A percentile compares a stretch with the other conserved stretches of the same genome.
phyloP scores from a whole-genome alignment of 2,113 vertebrate species.

The Paracanthobrama guichenoti region DNA sequence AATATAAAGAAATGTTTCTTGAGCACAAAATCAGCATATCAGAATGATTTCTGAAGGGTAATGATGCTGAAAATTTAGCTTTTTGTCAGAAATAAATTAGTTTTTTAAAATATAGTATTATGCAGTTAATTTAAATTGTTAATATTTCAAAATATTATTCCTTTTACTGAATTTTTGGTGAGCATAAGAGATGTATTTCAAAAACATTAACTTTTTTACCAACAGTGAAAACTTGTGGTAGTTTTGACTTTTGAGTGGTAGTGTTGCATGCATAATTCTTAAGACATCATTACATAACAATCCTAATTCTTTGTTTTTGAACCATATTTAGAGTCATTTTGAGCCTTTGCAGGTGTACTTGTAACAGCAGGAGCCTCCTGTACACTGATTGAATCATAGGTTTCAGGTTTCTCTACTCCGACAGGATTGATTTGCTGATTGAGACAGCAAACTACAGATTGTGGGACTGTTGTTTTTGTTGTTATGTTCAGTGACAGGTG shows the following conservation, averaged over 20 bases:
- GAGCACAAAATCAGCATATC: too few species aligned
- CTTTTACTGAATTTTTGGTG: too few species aligned
- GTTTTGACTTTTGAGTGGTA: background rate
- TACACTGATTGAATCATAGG: background rate
- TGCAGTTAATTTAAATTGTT: too few species aligned
- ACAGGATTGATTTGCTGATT: background rate
- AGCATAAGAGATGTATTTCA: too few species aligned
- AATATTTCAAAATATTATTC: too few species aligned
- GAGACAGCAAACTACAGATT: constrained; percentile 9
- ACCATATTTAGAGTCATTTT: background rate
- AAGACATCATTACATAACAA: background rate
- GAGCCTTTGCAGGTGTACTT: background rate
- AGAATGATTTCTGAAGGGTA: too few species aligned
- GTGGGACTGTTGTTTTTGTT: constrained; percentile 19
- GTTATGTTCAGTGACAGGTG: constrained; percentile 14
- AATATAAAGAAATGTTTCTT: too few species aligned
- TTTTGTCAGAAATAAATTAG: too few species aligned
- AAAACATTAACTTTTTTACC: too few species aligned
- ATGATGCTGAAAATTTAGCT: too few species aligned
- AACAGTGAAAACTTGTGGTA: too few species aligned
- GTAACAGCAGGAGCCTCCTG: background rate
- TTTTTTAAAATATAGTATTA: too few species aligned
- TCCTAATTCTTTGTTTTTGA: background rate
- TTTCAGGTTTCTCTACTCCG: background rate
- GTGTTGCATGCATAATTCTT: background rate